Percentiles rank a stretch among this genome's conserved stretches.
These are phyloP conservation scores for Fratercula arctica DNA, from an alignment of 2,797 vertebrate genomes.

Conservation along the genomic window DNA sequence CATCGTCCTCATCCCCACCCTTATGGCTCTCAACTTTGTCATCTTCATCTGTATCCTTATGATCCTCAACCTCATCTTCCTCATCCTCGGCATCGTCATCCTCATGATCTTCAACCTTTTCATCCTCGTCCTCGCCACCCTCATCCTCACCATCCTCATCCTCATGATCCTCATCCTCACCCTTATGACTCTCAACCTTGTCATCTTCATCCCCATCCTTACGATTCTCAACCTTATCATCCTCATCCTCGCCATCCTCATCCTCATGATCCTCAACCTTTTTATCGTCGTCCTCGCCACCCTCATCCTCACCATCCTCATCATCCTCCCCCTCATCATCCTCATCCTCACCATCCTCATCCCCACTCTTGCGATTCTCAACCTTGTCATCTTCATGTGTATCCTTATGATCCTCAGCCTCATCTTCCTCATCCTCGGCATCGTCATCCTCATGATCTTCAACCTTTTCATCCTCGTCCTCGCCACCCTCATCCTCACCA, in stretches of 20 bases:
- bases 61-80: background rate
- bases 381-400: too few relatives aligned
- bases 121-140: background rate
- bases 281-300: too few relatives aligned
- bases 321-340: background rate
- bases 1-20: background rate
- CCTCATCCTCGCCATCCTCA: rapidly evolving
- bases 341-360: too few relatives aligned
- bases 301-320: background rate
- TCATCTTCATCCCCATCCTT: background rate
- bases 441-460: background rate
- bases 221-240: rapidly evolving
- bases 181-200: too few relatives aligned
- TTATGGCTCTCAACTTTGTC: too few relatives aligned
- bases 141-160: too few relatives aligned
- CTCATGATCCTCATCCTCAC: background rate
- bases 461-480: background rate
- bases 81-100: background rate
- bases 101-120: background rate
- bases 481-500: rapidly evolving
- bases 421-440: background rate
- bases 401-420: too few relatives aligned
- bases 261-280: too few relatives aligned
- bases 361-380: too few relatives aligned
- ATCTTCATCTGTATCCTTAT: too few relatives aligned